phyloP scores from a whole-genome alignment of 2,888 invertebrate species.

The Gastracanthus pulcherrimus region DNA sequence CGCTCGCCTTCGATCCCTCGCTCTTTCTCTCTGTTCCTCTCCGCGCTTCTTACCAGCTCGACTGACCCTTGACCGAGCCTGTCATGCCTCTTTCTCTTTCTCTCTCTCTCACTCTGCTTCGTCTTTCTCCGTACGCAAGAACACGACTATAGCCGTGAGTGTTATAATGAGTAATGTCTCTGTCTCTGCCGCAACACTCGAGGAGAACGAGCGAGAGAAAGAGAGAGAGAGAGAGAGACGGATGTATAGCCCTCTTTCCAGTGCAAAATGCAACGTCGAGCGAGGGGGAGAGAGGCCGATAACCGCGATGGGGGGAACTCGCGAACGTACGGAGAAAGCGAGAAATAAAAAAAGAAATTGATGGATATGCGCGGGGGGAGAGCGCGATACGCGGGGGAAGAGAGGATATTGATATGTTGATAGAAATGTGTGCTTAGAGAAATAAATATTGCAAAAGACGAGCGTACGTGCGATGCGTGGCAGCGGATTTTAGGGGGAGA shows the following conservation, averaged over 20 bases:
- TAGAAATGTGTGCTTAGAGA: not conserved
- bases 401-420: constrained; percentile 26
- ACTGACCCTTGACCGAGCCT: constrained; percentile 68
- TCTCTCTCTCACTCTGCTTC: too few relatives aligned
- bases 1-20: not conserved
- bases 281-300: constrained; percentile 18
- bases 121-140: constrained; percentile 49
- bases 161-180: constrained; percentile 71
- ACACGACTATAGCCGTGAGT: constrained; percentile 66
- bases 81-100: constrained; percentile 59
- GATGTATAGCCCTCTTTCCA: not conserved
- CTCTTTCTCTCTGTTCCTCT: constrained; percentile 16
- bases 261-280: constrained; percentile 18
- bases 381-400: not conserved
- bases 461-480: too few relatives aligned
- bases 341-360: not conserved
- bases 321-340: not conserved
- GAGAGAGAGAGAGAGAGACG: not conserved
- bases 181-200: constrained; percentile 15
- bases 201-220: not conserved
- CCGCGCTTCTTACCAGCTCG: constrained; percentile 49
- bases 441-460: too few relatives aligned
- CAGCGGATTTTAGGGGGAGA: too few relatives aligned
- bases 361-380: not conserved
- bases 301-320: constrained; percentile 2